These are phyloP conservation scores for Pristionchus maxplancki DNA, from an alignment of 2,888 invertebrate genomes.

Conservation along the genomic window DNA sequence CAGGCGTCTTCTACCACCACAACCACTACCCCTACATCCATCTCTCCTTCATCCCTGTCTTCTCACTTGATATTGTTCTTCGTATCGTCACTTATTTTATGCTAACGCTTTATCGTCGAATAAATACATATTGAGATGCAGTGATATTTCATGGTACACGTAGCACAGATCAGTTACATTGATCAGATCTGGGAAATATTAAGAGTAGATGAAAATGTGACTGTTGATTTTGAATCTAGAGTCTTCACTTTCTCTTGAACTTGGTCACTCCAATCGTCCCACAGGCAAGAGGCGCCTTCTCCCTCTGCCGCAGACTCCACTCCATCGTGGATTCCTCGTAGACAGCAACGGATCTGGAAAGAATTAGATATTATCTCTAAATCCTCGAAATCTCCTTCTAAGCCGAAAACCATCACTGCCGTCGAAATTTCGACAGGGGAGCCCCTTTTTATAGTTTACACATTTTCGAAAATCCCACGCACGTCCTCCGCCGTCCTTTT, in stretches of 20 bases:
- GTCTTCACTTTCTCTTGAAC: constrained; percentile 49
- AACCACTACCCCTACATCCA: too few relatives aligned
- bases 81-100: too few relatives aligned
- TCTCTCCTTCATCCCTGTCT: too few relatives aligned
- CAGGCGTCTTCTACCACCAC: too few relatives aligned
- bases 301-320: constrained; percentile 45
- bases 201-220: too few relatives aligned
- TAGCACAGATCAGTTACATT: neutral
- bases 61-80: too few relatives aligned
- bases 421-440: neutral
- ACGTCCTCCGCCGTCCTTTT: constrained; percentile 64
- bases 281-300: constrained; percentile 59
- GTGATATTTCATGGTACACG: neutral
- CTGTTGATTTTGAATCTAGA: neutral
- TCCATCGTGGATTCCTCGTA: constrained; percentile 50
- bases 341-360: constrained; percentile 45
- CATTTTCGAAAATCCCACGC: neutral
- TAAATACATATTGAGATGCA: neutral
- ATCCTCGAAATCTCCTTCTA: neutral
- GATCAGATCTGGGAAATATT: too few relatives aligned
- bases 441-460: neutral
- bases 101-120: too few relatives aligned
- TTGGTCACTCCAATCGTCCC: constrained; percentile 64
- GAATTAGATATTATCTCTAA: too few relatives aligned
- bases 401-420: too few relatives aligned